Evolutionary conservation across 2,113 vertebrate species (phyloP), one percentile per base, ranked within the genome.

Genomic region (Strix uralensis): DNA sequence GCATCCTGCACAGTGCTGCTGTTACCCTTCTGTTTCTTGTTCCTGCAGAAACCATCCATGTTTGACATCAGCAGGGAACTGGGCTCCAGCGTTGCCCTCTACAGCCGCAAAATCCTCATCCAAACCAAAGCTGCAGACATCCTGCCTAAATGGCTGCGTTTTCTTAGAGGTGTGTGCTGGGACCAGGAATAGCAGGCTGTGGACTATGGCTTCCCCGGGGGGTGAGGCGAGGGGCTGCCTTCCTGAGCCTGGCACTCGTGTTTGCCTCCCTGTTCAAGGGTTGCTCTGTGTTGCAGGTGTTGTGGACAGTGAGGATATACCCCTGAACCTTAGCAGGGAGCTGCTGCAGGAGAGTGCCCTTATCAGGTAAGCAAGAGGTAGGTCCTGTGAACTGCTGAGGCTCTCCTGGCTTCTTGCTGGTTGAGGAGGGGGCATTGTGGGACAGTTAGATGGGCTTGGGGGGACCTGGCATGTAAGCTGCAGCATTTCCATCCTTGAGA

Each of bases 231-330:
- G 20, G n/a, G 30, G 11, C 62, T 81, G 42, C 34, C 25, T 71
- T 81, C 42, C 38, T 22, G 16, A 78, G 65, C 58, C 46, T 84
- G 90, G 42, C 36, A 8, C 58, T 61, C 0, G 1, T 32, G 21
- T 75, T 34, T 83, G 49, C 20, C 34, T 82, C 38, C 0, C 57
- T 55, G 15, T 9, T 91, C 8, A 92, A 27, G 29, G 49, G 9
- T 34, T 71, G 51, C 51, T 94, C 36, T 94, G 54, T 94, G 66
- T 95, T 94, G 65, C 79, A 99, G 99, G 99, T 81, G 99, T 99
- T 93, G 99, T 99, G 96, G 99, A 99, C 98, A 99, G 99, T 30
- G 99, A 99, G 97, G 99, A 99, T 95, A 99, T 99, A 88, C 99
- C 99, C 7, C 97, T 99, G 92, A 99, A 99, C 95, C 98, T 99